Evolutionary conservation across 2,797 vertebrate species (phyloP).

Genomic region (Ctenopoma multispine): DNA sequence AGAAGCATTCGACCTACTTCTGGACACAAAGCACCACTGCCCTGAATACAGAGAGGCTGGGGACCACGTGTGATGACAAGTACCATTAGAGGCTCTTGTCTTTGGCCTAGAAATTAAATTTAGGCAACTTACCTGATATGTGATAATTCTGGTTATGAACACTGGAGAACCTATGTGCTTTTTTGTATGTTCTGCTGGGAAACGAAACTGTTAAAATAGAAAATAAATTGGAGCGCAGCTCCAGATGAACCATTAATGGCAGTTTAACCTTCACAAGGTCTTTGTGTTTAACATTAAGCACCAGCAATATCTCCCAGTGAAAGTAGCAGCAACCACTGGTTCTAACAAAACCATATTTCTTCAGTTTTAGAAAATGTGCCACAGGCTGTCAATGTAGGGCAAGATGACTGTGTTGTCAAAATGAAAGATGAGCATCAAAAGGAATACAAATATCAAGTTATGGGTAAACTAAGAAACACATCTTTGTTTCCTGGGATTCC

Average conservation of each 20-base stretch:
- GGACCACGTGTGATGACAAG: conserved; percentile 78
- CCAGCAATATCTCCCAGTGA: conserved; percentile 5
- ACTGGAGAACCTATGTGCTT: conserved; percentile 12
- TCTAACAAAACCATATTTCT: not conserved
- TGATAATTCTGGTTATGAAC: conserved; percentile 31
- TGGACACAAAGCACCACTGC: conserved; percentile 82
- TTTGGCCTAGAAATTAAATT: conserved; percentile 74
- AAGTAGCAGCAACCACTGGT: not conserved
- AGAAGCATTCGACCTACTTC: conserved; percentile 88
- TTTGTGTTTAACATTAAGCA: conserved; percentile 50
- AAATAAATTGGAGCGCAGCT: conserved; percentile 36
- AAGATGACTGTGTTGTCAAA: conserved; percentile 24
- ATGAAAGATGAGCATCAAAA: conserved; percentile 57
- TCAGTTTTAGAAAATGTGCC: conserved; percentile 9
- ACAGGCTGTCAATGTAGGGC: conserved; percentile 43
- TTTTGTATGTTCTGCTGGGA: conserved; percentile 2
- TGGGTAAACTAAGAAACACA: conserved; percentile 43
- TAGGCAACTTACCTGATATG: conserved; percentile 60
- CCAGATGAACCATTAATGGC: conserved; percentile 61
- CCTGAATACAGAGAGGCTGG: conserved; percentile 83
- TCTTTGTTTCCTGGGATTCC: conserved; percentile 64
- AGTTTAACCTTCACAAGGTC: conserved; percentile 70
- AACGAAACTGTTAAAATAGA: conserved; percentile 10
- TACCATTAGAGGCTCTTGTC: conserved; percentile 73
- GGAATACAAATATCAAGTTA: conserved; percentile 55